Evolutionary conservation across 2,113 vertebrate genomes (phyloP).

Genomic region (Tachycineta bicolor): DNA sequence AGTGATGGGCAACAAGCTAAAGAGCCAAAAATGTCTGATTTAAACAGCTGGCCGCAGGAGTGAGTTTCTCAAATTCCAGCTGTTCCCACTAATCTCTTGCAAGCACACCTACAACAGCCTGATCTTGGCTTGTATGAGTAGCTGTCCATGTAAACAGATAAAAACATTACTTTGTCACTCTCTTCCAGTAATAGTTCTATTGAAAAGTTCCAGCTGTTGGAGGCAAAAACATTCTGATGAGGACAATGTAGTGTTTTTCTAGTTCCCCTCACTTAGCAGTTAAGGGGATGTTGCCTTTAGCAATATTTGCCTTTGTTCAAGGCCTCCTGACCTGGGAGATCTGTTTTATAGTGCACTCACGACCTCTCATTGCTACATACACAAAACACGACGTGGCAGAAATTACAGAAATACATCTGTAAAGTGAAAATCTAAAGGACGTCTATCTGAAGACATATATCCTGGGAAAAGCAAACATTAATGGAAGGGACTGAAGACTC

Average conservation of each 20-base stretch:
- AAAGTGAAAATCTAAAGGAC: not conserved
- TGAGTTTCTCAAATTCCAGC: not conserved
- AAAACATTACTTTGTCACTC: not conserved
- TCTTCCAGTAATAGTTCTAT: not conserved
- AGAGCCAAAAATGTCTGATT: not conserved
- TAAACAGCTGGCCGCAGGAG: not conserved
- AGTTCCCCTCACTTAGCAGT: constrained; percentile 8
- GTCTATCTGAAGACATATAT: not conserved
- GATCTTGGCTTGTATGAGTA: not conserved
- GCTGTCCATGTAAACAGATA: not conserved
- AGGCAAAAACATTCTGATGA: not conserved
- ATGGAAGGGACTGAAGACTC: not conserved
- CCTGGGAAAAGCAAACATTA: not conserved
- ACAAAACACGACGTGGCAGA: not conserved
- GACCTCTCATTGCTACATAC: not conserved
- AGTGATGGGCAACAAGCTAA: not conserved
- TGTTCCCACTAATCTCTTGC: not conserved
- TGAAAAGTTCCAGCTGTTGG: constrained; percentile 27
- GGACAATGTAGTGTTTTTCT: constrained; percentile 18
- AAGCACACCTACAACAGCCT: constrained; percentile 4
- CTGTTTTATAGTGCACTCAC: not conserved
- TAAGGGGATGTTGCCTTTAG: constrained; percentile 24
- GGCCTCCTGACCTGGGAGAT: constrained; percentile 8
- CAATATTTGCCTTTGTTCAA: constrained; percentile 49
- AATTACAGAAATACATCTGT: not conserved